Base-by-base conservation (phyloP, 2,113 vertebrate species). In the Ciconia stormi region DNA sequence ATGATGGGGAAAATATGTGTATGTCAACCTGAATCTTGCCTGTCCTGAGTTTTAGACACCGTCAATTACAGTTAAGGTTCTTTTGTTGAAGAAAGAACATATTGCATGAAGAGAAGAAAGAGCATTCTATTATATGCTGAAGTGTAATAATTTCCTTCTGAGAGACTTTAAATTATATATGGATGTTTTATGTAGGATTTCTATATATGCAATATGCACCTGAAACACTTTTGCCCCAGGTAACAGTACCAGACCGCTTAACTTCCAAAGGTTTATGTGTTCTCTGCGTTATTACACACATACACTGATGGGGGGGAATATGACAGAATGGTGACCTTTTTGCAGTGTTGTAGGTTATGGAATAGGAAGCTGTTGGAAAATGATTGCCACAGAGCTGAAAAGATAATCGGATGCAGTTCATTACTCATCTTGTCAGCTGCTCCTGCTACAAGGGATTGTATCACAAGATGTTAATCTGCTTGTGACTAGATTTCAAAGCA, bases 361-460 rank as follows among this genome's bases (percentile, higher is more conserved):
- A 95, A 95, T 72, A 96, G 96, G 87, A 96, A 97, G 89, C 92
- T 94, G 91, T 92, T 97, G 88, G 93, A 90, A 95, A 79, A 93
- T 94, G 88, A 96, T 97, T 97, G 90, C 94, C 94, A 96, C 78
- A 73, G 88, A 96, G 88, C 92, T 98, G 95, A 96, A 96, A 97
- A 96, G 91, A 94, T 97, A 97, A 97, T 97, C 96, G 94, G 95
- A 97, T 97, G 95, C 95, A 95, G 94, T 91, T 97, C 95, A 97
- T 97, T 96, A 97, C 92, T 97, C 94, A 97, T 97, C 95, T 96
- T 95, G 95, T 96, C 94, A 97, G 95, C 91, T 96, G 93, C 94
- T 97, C 85, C 83, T 97, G 91, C 96, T 97, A 94, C 94, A 96
- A 88, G 94, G 88, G 94, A 96, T 96, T 96, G 95, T 96, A 96